Percentiles rank a stretch among this genome's conserved stretches.
Conservation (phyloP, 1,140 invertebrate species). For the Berghia stephanieae region DNA sequence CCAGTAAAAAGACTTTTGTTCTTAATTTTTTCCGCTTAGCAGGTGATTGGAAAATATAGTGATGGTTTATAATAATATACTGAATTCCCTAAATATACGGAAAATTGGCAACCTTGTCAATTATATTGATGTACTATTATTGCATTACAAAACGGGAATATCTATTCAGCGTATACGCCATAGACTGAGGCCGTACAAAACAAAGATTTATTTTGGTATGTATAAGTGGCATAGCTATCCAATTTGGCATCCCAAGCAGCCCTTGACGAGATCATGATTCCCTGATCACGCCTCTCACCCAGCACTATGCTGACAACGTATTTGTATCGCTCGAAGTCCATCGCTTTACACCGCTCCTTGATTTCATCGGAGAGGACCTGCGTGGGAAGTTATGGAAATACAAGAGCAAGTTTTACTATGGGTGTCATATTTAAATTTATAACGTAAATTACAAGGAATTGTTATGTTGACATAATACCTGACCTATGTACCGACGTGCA, state of each 20-base stretch:
- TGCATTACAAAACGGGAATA: no score
- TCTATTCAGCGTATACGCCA: constrained; percentile 62
- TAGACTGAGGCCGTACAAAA: constrained; percentile 62
- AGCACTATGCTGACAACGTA: constrained; percentile 52
- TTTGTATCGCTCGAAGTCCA: constrained; percentile 60
- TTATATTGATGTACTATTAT: no score
- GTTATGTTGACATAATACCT: not conserved
- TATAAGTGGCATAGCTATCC: constrained; percentile 56
- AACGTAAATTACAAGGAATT: not conserved
- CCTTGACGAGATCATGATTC: constrained; percentile 49
- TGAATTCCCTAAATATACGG: no score
- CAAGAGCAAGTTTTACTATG: not conserved
- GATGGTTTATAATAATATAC: no score
- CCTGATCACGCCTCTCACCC: constrained; percentile 53
- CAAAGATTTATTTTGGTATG: constrained; percentile 50
- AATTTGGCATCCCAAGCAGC: constrained; percentile 55
- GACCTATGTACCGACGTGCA: not conserved
- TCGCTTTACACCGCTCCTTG: constrained; percentile 49
- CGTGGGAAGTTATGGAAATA: not conserved
- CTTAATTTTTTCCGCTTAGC: no score
- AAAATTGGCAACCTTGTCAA: no score
- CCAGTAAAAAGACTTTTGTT: no score
- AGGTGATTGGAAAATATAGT: no score
- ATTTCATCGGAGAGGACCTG: constrained; percentile 54
- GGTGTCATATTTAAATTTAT: not conserved